Evolutionary conservation across 2,113 vertebrate genomes (phyloP).

Genomic region (Procapra przewalskii): DNA sequence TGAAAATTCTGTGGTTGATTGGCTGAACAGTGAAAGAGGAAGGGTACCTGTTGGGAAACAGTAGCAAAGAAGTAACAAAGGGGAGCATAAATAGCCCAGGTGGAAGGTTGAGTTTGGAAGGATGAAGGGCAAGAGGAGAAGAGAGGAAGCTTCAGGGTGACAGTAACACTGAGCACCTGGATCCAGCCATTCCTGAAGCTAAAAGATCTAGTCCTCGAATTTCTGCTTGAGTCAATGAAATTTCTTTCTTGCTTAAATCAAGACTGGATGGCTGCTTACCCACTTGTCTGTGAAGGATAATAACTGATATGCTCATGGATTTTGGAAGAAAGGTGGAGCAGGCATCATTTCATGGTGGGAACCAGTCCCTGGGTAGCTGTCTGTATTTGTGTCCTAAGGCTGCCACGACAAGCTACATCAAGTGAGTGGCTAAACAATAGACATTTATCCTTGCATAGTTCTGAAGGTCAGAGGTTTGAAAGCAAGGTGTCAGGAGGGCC

Average conservation of each 20-base stretch:
- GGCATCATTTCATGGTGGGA: fast-evolving
- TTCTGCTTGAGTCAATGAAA: background rate
- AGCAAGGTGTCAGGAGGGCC: background rate
- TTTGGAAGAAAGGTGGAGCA: background rate
- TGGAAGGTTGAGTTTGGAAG: background rate
- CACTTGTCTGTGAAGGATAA: background rate
- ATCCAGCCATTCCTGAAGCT: background rate
- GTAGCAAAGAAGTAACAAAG: background rate
- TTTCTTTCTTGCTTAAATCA: background rate
- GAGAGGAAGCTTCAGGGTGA: background rate
- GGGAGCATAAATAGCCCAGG: background rate
- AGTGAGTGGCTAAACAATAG: background rate
- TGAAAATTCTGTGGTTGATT: background rate
- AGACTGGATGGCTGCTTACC: fast-evolving
- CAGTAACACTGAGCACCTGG: fast-evolving
- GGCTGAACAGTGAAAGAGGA: background rate
- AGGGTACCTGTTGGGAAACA: background rate
- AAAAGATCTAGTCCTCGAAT: background rate
- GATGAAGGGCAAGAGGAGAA: background rate
- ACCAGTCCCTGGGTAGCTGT: background rate
- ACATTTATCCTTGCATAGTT: background rate
- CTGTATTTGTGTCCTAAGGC: background rate
- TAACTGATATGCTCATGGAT: background rate
- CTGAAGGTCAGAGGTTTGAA: background rate
- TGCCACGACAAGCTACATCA: fast-evolving